Evolutionary conservation across 2,797 vertebrate genomes (phyloP).

Genomic region (Sus cebifrons): DNA sequence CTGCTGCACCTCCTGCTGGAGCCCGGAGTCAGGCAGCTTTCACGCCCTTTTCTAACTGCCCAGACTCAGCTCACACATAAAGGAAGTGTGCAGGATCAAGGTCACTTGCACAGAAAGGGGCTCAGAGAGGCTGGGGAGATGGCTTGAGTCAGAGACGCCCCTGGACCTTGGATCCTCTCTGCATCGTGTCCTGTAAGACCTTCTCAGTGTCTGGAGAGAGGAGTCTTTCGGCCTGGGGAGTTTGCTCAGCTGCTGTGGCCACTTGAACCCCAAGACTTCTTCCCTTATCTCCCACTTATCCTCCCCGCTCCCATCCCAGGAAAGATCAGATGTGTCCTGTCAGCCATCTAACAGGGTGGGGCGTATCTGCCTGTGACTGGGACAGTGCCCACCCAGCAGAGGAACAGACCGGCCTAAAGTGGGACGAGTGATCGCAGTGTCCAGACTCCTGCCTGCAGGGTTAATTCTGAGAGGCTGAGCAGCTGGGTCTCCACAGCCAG

Average conservation of each 20-base stretch:
- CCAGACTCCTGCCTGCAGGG: background rate
- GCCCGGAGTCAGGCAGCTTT: background rate
- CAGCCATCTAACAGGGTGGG: background rate
- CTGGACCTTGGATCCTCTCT: background rate
- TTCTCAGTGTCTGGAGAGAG: background rate
- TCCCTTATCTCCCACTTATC: background rate
- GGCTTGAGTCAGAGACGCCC: background rate
- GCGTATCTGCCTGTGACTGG: background rate
- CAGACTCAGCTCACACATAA: background rate
- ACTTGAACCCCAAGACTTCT: background rate
- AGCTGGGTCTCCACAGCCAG: constrained; percentile 64
- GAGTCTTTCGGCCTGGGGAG: background rate
- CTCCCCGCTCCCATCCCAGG: background rate
- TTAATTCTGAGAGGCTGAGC: constrained; percentile 6
- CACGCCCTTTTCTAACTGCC: background rate
- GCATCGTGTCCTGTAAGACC: background rate
- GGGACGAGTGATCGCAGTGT: background rate
- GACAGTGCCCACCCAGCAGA: background rate
- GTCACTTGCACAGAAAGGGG: background rate
- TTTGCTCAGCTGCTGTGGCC: background rate
- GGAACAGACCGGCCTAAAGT: background rate
- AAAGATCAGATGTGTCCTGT: background rate
- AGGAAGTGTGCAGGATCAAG: background rate
- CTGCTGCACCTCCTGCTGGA: background rate
- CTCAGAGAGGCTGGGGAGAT: background rate